Conservation (phyloP, 1,140 invertebrate species). For the Phymastichus coffea region DNA sequence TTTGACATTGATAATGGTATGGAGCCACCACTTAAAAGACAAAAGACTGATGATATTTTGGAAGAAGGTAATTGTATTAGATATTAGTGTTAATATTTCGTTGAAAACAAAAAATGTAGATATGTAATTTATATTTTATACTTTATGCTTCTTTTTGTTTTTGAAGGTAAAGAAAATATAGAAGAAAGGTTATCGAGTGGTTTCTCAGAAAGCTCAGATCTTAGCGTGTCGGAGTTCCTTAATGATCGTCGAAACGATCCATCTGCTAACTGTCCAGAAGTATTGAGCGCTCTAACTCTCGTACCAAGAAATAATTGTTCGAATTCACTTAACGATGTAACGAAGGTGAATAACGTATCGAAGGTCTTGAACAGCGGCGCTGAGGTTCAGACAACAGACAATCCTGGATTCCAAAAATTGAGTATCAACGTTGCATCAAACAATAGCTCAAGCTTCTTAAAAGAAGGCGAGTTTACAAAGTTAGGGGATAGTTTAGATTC, state of each 20-base stretch:
- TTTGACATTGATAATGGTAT: constrained; percentile 14
- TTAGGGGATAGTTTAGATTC: constrained; percentile 29
- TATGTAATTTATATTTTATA: too few relatives aligned
- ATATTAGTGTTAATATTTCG: too few relatives aligned
- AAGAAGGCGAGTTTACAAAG: constrained; percentile 36
- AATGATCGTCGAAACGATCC: constrained; percentile 39
- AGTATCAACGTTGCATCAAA: constrained; percentile 39
- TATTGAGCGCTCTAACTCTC: constrained; percentile 46
- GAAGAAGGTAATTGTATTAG: constrained; percentile 35
- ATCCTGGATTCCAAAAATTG: constrained; percentile 48
- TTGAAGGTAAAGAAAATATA: constrained; percentile 42
- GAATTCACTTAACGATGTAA: constrained; percentile 30
- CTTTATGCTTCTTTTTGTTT: neutral
- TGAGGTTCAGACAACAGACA: constrained; percentile 48
- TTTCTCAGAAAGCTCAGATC: constrained; percentile 42
- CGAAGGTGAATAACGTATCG: constrained; percentile 36
- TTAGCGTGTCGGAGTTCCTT: constrained; percentile 43
- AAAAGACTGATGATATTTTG: constrained; percentile 35
- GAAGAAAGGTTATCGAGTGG: constrained; percentile 44
- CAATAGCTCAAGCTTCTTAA: constrained; percentile 36
- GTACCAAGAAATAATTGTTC: constrained; percentile 41
- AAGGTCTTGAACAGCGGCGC: constrained; percentile 48
- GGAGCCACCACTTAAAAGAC: constrained; percentile 39
- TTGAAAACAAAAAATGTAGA: too few relatives aligned
- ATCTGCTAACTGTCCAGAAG: constrained; percentile 45